Evolutionary conservation across 2,113 vertebrate species (phyloP), one percentile per base, ranked within the genome.

Genomic region (Crotalus tigris): DNA sequence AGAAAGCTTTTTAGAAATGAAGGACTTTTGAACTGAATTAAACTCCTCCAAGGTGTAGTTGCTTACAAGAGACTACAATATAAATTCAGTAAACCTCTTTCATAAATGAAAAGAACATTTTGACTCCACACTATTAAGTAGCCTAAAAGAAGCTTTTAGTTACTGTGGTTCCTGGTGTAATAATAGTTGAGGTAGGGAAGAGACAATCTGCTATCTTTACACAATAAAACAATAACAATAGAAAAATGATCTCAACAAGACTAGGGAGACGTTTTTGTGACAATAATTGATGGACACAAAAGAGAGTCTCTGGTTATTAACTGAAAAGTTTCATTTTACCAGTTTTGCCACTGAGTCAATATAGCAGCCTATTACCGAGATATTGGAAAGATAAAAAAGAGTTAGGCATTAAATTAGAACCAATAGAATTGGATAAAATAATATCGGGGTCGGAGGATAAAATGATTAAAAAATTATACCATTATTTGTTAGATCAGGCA

Each of bases 91-190:
- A 96, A 96, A 94, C 95, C 95, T 95, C 89, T 95, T 96, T 53
- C 81, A 91, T 91, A 97, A 81, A 95, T 93, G 94, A 97, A 96
- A 96, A 96, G 94, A 96, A 95, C 95, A 46, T 95, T 91, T 92
- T 33, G 87, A 93, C 94, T 96, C 92, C 95, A 69, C 91, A 92
- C 94, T 95, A 54, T 94, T 97, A 97, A 96, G 92, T 90, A 96
- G 95, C 94, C 93, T 96, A 96, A 96, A 57, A 97, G 94, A 97
- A 94, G 93, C 93, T 98, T 97, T 97, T 95, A 97, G 96, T 95
- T 94, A 90, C 95, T 96, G 90, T 92, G 93, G 95, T 96, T 97
- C 95, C 95, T 95, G 91, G 96, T 94, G 91, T 44, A 95, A 95
- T 0, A 3, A 93, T 33, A 95, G 93, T 88, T 0, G 58, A 96